These are phyloP conservation scores for Rotaria sp. DNA, from an alignment of 2,888 invertebrate genomes.

Conservation along the genomic window DNA sequence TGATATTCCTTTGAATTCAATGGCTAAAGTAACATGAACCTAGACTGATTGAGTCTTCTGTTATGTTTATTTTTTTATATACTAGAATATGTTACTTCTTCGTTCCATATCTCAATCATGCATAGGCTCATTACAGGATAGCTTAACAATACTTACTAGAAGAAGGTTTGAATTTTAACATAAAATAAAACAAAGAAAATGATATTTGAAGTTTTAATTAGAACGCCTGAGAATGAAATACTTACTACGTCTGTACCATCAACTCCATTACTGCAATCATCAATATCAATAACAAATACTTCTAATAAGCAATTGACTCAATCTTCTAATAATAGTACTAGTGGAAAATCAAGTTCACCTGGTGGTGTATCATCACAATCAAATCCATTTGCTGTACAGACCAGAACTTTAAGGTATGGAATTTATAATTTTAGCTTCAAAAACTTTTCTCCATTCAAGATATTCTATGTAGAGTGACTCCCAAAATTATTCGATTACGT, in stretches of 20 bases:
- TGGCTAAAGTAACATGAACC: not conserved
- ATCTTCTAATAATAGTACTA: not conserved
- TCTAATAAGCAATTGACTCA: not conserved
- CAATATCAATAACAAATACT: not conserved
- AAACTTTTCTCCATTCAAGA: no score
- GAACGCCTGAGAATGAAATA: conserved; percentile 4
- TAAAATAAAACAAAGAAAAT: no score
- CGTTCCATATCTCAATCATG: conserved; percentile 11
- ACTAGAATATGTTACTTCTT: not conserved
- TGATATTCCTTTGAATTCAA: not conserved
- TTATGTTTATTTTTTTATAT: not conserved
- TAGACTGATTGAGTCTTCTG: not conserved
- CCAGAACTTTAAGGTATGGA: not conserved
- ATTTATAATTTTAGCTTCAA: not conserved
- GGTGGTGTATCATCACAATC: not conserved
- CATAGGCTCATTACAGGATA: not conserved
- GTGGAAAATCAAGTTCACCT: not conserved
- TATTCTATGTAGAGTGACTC: no score
- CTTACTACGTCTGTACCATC: not conserved
- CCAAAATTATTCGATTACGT: no score
- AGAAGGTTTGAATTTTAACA: not conserved
- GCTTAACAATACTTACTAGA: not conserved
- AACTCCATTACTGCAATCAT: not conserved
- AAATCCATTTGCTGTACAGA: not conserved
- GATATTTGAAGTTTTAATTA: not conserved